Base-by-base conservation (phyloP, 2,113 vertebrate genomes). In the Thalassarche chlororhynchos region DNA sequence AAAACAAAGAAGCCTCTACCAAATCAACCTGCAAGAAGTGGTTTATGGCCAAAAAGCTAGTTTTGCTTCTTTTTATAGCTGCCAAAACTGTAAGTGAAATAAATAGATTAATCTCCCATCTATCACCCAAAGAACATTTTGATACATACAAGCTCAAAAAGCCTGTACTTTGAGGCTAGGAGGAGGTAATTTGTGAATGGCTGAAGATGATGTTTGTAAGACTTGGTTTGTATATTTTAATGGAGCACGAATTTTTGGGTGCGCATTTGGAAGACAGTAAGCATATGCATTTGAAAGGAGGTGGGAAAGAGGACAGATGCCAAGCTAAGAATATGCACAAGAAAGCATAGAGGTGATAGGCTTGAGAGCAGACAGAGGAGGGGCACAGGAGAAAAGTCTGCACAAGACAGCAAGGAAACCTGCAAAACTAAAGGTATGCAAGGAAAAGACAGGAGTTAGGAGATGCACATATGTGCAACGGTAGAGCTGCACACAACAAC, bases 1-100 rank as follows among this genome's bases (percentile, higher is more conserved):
- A 74, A 95, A 87, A 93, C 79, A 76, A 80, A 89, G 71, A 51
- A 42, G 51, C 34, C 38, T 79, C 57, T 40, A 87, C 78, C 86
- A 90, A 96, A 75, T 46, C 91, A 94, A 96, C 64, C 60, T 19
- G 36, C 36, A 57, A 86, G 58, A 72, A 90, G 55, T 10, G 5
- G 44, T 82, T 85, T 65, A 85, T 61, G 77, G 79, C 70, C 83
- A 85, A 92, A 89, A 93, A 84, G 40, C 31, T 5, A 25, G 16
- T 31, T 79, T 62, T 52, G 64, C 58, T 89, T 72, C 80, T 93
- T 87, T 90, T 81, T 62, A 5, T 7, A 75, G 81, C 90, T 84
- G 90, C 88, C 89, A 89, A 69, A 93, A 74, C 23, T n/a, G 5
- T 42, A 42, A 64, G 80, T 66, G 83, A 87, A 95, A 97, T 94